Conservation (phyloP, 1,140 invertebrate species). For the Microvelia longipes region DNA sequence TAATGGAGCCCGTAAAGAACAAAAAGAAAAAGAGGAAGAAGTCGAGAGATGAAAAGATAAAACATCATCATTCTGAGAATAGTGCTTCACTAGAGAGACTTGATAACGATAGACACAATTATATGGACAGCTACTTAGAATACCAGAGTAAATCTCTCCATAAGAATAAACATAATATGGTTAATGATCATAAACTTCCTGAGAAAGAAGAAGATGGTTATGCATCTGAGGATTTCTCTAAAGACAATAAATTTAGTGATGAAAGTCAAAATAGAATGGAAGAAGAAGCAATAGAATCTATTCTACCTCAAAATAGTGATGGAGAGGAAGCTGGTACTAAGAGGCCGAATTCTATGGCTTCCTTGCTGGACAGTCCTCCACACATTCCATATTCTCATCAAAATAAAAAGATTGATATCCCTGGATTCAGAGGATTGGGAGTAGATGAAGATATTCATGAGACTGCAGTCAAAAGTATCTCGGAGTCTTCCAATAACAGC, state of each 20-base stretch:
- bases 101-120: not conserved
- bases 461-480: constrained; percentile 59
- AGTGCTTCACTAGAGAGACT: not conserved
- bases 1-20: constrained; percentile 26
- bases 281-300: constrained; percentile 14
- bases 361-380: constrained; percentile 32
- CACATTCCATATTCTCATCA: constrained; percentile 21
- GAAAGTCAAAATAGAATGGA: constrained; percentile 11
- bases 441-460: constrained; percentile 53
- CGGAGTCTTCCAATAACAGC: constrained; percentile 32
- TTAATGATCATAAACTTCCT: constrained; percentile 8
- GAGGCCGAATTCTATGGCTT: constrained; percentile 32
- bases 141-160: not conserved
- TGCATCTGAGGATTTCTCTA: constrained; percentile 1
- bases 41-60: constrained; percentile 57
- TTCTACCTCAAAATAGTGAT: not conserved
- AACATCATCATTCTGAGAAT: constrained; percentile 39
- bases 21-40: constrained; percentile 71
- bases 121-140: not conserved
- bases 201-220: constrained; percentile 9
- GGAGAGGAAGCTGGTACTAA: not conserved
- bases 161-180: constrained; percentile 12
- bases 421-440: constrained; percentile 44
- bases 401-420: constrained; percentile 41
- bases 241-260: constrained; percentile 1